Conservation (phyloP, 2,888 invertebrate species). For the Rhingia campestris region DNA sequence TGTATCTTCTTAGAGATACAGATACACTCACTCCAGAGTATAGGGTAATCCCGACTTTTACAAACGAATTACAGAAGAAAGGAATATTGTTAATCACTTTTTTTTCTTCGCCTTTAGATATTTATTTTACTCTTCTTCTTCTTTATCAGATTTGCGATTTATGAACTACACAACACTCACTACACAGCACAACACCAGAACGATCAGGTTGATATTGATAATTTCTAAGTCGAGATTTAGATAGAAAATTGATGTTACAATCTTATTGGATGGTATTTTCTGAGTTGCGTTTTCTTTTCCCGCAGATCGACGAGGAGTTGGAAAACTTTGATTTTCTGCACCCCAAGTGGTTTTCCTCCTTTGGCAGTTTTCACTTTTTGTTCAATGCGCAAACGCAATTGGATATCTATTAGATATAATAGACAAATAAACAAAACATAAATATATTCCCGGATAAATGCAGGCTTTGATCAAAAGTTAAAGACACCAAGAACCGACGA, state of each 20-base stretch:
- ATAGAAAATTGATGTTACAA: no score
- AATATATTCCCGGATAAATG: conserved; percentile 11
- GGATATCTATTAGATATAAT: conserved; percentile 25
- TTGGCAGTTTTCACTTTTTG: conserved; percentile 60
- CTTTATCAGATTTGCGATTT: conserved; percentile 27
- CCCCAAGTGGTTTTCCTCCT: conserved; percentile 6
- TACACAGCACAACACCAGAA: conserved; percentile 13
- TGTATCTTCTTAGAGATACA: conserved; percentile 25
- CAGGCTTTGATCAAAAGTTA: neutral
- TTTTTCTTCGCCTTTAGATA: conserved; percentile 26
- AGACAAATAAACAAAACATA: conserved; percentile 9
- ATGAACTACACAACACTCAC: conserved; percentile 49
- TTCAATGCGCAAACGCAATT: conserved; percentile 11
- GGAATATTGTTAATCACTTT: conserved; percentile 61
- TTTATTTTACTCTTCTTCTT: conserved; percentile 41
- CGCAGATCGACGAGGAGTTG: conserved; percentile 14
- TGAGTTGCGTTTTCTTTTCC: conserved; percentile 17
- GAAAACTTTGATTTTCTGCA: neutral
- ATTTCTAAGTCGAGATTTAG: no score
- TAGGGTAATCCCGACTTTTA: conserved; percentile 51
- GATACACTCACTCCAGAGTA: neutral
- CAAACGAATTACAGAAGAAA: conserved; percentile 35
- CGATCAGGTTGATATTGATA: neutral
- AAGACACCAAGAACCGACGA: conserved; percentile 60
- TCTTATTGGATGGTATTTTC: conserved; percentile 18